Conservation (phyloP, 2,797 vertebrate genomes). For the Melopsittacus undulatus region DNA sequence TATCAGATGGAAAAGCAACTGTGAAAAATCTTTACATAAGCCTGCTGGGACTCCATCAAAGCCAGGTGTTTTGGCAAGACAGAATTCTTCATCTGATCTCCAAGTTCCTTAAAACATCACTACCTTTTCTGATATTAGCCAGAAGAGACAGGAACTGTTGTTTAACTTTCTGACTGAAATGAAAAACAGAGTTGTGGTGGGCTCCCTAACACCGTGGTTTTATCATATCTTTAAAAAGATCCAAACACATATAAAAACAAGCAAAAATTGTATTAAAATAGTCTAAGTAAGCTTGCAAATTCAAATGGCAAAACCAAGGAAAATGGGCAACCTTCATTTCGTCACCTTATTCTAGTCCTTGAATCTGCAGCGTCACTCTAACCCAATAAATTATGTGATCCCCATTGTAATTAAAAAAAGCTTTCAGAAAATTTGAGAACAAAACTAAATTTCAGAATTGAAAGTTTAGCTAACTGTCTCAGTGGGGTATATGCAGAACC, state of each 20-base stretch:
- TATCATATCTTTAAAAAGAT: background rate
- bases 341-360: background rate
- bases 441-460: background rate
- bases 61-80: conserved; percentile 25
- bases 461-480: background rate
- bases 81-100: conserved; percentile 20
- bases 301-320: background rate
- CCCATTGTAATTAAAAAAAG: background rate
- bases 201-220: background rate
- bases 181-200: background rate
- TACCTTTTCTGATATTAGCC: background rate
- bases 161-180: background rate
- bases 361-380: background rate
- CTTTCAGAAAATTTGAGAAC: background rate
- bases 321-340: background rate
- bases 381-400: background rate
- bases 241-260: background rate
- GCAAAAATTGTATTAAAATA: background rate
- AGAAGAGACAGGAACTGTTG: background rate
- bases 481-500: background rate
- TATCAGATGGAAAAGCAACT: conserved; percentile 47
- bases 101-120: conserved; percentile 23
- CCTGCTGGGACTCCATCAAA: conserved; percentile 36
- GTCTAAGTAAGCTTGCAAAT: background rate
- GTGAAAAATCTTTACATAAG: conserved; percentile 53